Percentiles rank a stretch among this genome's conserved stretches.
Evolutionary conservation across 2,888 invertebrate genomes (phyloP).

Genomic region (Eupithecia pulchellata): DNA sequence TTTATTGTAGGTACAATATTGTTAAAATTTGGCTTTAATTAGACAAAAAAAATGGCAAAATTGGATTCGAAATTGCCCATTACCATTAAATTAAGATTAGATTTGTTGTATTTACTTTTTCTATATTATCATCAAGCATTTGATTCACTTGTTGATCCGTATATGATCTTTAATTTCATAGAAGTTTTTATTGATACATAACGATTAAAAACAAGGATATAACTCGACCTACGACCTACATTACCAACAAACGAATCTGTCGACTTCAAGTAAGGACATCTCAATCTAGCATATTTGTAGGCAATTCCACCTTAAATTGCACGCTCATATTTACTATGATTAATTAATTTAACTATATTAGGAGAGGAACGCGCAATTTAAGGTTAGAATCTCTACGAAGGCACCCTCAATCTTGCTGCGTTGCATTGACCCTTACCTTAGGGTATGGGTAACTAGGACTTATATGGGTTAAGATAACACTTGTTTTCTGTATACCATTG

Average conservation of each 20-base stretch:
- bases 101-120: too few species aligned
- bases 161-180: too few species aligned
- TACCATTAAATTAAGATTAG: neutral
- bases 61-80: neutral
- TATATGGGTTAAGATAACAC: neutral
- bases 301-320: neutral
- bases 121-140: neutral
- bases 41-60: neutral
- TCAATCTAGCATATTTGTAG: conserved; percentile 32
- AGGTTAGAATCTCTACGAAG: neutral
- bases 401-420: conserved; percentile 5
- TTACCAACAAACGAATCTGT: conserved; percentile 34
- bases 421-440: conserved; percentile 5
- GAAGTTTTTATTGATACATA: neutral
- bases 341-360: neutral
- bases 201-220: neutral
- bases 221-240: conserved; percentile 31
- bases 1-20: neutral
- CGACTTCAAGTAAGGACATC: conserved; percentile 50
- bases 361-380: neutral
- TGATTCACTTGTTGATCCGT: too few species aligned
- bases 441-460: neutral
- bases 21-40: neutral
- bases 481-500: neutral
- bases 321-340: neutral